Conservation (phyloP, 2,113 vertebrate species). For the Butastur rufipennis region DNA sequence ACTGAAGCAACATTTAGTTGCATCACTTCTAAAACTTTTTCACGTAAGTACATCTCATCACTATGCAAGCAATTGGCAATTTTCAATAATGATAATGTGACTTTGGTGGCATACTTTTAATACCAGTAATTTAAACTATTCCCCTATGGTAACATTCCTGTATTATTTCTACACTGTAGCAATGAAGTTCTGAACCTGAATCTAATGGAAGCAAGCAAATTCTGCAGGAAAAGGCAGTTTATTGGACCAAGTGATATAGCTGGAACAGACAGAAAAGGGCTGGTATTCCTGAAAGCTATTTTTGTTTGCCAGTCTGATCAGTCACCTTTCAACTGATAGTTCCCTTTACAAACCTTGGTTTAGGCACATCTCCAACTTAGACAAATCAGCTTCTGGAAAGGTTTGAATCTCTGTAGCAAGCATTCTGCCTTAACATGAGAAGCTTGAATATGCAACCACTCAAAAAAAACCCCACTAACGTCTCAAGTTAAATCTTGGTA, state of each 20-base stretch:
- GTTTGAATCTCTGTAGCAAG: background rate
- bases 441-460: background rate
- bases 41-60: background rate
- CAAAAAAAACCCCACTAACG: background rate
- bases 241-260: background rate
- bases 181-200: background rate
- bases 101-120: background rate
- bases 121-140: background rate
- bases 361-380: background rate
- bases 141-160: background rate
- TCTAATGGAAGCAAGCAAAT: background rate
- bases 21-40: background rate
- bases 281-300: background rate
- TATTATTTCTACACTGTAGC: background rate
- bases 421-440: background rate
- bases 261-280: background rate
- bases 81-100: background rate
- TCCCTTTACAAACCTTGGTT: background rate
- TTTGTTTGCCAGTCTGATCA: background rate
- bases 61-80: background rate
- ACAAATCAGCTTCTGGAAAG: background rate
- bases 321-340: background rate
- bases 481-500: background rate
- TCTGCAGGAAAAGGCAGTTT: background rate
- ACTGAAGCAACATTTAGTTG: background rate